Conservation (phyloP, 2,888 invertebrate species). For the Tetrapedia diversipes region DNA sequence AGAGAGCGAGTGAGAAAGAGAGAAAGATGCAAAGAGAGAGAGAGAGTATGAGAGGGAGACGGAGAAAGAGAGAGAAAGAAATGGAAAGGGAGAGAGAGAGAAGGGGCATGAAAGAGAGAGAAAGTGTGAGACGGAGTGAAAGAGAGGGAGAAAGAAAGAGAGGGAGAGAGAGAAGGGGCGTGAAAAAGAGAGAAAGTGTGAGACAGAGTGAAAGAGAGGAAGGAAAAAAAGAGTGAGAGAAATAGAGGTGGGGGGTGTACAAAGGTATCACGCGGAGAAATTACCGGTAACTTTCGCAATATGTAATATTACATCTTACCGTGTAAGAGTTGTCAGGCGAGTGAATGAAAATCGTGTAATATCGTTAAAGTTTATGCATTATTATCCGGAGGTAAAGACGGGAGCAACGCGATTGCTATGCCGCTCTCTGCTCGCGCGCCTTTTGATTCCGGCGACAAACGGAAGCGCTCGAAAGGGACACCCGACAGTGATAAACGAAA, state of each 20-base stretch:
- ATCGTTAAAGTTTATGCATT: constrained; percentile 45
- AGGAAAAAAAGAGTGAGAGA: background rate
- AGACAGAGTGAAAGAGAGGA: background rate
- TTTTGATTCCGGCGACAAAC: constrained; percentile 4
- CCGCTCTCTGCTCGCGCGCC: background rate
- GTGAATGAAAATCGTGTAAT: constrained; percentile 53
- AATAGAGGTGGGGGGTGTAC: no score
- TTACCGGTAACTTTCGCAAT: constrained; percentile 60
- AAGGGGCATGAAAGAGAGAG: no score
- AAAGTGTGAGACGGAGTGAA: constrained; percentile 32
- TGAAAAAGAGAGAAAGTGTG: background rate
- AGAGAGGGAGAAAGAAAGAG: no score
- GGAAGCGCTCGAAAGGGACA: background rate
- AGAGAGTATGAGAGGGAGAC: no score
- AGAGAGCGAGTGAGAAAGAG: background rate
- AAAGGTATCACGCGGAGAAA: constrained; percentile 28
- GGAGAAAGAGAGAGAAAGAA: background rate
- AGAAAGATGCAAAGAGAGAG: no score
- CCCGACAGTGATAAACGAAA: constrained; percentile 22
- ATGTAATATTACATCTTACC: constrained; percentile 43
- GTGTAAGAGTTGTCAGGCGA: constrained; percentile 25
- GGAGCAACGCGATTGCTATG: background rate
- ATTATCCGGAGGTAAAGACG: no score
- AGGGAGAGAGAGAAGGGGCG: no score
- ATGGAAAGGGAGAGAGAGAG: background rate